A percentile compares a stretch with the other conserved stretches of the same genome.
Conservation (phyloP, 2,113 vertebrate species). For the Ictidomys tridecemlineatus region DNA sequence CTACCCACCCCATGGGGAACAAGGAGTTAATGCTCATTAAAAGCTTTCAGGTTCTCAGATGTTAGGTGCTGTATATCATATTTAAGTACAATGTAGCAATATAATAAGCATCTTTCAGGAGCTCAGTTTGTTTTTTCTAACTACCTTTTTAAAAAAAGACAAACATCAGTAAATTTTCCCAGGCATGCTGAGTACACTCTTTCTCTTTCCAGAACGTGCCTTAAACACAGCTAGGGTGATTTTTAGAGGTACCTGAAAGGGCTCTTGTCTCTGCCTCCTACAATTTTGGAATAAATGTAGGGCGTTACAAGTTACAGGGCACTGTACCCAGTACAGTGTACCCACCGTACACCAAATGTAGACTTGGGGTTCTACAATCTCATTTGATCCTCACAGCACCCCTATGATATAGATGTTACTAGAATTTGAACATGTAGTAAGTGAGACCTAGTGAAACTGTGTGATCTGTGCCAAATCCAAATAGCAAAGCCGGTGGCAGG, state of each 20-base stretch:
- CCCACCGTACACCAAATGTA: not conserved
- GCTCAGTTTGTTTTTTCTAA: slow-evolving; percentile 55
- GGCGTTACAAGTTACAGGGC: not conserved
- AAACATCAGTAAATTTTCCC: slow-evolving; percentile 50
- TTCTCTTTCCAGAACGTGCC: not conserved
- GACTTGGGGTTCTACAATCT: not conserved
- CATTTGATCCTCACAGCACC: not conserved
- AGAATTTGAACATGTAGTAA: not conserved
- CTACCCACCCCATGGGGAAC: not conserved
- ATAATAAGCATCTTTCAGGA: slow-evolving; percentile 72
- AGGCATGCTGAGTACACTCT: not conserved
- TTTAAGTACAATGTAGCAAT: slow-evolving; percentile 66
- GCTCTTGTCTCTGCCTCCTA: not conserved
- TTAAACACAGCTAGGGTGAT: not conserved
- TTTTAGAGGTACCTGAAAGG: not conserved
- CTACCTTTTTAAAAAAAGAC: slow-evolving; percentile 45
- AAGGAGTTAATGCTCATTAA: slow-evolving; percentile 72
- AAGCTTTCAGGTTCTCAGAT: slow-evolving; percentile 65
- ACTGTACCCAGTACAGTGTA: no score
- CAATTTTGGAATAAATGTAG: not conserved
- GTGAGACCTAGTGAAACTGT: not conserved
- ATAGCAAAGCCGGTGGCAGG: not conserved
- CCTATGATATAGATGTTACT: not conserved
- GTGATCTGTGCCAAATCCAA: not conserved
- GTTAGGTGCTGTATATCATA: not conserved